Conservation (phyloP, 2,888 invertebrate genomes). For the Lycocerus yunnanus region DNA sequence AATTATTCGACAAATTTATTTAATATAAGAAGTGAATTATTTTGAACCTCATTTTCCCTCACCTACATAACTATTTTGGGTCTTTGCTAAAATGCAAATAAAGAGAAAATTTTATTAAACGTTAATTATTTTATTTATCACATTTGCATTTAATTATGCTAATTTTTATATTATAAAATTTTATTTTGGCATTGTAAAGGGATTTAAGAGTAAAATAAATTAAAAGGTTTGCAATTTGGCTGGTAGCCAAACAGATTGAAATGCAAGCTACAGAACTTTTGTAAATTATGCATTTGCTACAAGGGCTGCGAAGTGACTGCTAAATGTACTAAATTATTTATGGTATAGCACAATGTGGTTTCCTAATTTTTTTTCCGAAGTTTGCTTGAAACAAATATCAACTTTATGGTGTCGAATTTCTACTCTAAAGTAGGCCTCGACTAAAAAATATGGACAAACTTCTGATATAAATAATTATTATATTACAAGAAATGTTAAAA, state of each 20-base stretch:
- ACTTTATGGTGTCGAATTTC: not conserved
- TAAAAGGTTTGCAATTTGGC: conserved; percentile 37
- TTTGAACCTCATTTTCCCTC: not conserved
- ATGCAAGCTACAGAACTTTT: conserved; percentile 24
- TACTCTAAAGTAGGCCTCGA: not conserved
- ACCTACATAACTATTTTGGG: not conserved
- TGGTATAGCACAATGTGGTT: not conserved
- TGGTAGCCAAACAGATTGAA: conserved; percentile 34
- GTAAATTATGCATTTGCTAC: conserved; percentile 20
- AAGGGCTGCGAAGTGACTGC: conserved; percentile 13
- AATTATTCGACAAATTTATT: not conserved
- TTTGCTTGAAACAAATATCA: not conserved
- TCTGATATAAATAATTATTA: not conserved
- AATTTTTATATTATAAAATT: not conserved
- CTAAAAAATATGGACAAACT: not conserved
- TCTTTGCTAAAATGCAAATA: not conserved
- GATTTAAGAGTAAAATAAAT: conserved; percentile 33
- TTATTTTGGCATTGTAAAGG: not conserved
- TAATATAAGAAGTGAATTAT: not conserved
- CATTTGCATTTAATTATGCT: not conserved
- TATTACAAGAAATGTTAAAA: not conserved
- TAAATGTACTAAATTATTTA: conserved; percentile 14
- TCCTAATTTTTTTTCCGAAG: not conserved
- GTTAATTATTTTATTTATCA: not conserved
- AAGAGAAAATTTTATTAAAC: not conserved